phyloP scores from a whole-genome alignment of 2,797 vertebrate species.

The Echiichthys vipera region DNA sequence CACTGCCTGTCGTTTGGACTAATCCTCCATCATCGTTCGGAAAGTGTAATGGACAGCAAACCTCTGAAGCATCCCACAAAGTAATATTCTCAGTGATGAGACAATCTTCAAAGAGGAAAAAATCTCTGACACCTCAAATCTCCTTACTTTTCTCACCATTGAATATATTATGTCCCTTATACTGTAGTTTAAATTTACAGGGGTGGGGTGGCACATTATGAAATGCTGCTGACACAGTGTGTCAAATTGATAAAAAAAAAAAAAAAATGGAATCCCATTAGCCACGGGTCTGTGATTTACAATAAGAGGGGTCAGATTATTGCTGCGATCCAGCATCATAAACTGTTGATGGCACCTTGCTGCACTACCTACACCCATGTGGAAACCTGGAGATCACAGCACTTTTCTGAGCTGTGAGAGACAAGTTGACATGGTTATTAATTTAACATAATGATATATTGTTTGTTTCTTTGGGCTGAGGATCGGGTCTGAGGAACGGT shows the following conservation, averaged over 20 bases:
- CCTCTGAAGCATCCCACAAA: conserved; percentile 65
- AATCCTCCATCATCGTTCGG: conserved; percentile 67
- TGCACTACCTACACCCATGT: conserved; percentile 35
- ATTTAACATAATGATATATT: too few relatives aligned
- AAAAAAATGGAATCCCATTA: conserved; percentile 78
- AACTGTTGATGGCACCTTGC: conserved; percentile 45
- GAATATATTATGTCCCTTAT: conserved; percentile 49
- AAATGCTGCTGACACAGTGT: conserved; percentile 57
- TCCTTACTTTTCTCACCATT: conserved; percentile 49
- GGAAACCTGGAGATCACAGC: conserved; percentile 8
- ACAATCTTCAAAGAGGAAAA: conserved; percentile 66
- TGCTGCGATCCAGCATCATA: conserved; percentile 53
- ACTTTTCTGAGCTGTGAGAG: background rate
- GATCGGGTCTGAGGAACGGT: too few relatives aligned
- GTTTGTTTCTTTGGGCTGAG: too few relatives aligned
- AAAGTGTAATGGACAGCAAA: conserved; percentile 70
- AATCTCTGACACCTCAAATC: conserved; percentile 49
- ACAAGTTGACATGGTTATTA: too few relatives aligned
- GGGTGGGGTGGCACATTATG: conserved; percentile 30
- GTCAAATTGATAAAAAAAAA: conserved; percentile 73
- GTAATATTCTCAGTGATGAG: conserved; percentile 62
- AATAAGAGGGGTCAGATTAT: conserved; percentile 74
- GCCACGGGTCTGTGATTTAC: conserved; percentile 71
- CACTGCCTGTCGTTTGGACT: conserved; percentile 59
- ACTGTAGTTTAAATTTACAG: conserved; percentile 17